Evolutionary conservation across 1,140 invertebrate genomes (phyloP), one percentile per base, ranked within the genome.

Genomic region (Hylaeus volcanicus): DNA sequence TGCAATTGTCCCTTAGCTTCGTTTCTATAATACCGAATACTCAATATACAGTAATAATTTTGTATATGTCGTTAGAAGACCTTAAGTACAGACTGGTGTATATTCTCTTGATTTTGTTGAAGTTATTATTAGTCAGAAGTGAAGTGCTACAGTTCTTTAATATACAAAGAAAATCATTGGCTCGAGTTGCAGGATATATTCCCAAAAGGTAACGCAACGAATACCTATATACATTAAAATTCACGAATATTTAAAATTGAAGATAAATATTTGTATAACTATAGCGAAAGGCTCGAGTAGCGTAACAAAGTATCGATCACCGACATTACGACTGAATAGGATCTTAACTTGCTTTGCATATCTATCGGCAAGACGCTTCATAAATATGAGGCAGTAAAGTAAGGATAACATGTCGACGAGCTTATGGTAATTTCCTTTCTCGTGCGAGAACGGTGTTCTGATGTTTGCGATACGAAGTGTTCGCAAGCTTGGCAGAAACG

Each of bases 371-470:
- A n/a, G 53, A 68, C 15, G 64, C 26, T 76, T 76, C 74, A 76
- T 68, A 68, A 76, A 71, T 79, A 79, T 64, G 63, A 72, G 48
- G 26, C 37, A 55, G 43, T 64, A 79, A 72, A 71, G 76, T 26
- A 79, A 39, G 55, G 15, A 72, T 85, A 85, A 80, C 73, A 48
- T 73, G 61, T 83, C 73, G 48, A 81, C 53, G 60, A 60, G 69
- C 55, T 86, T 84, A 79, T 79, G 82, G 61, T 84, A 84, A 86
- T 84, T 84, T 78, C 58, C 51, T 69, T 53, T 39, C 51, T 83
- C 11, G 64, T 14, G 39, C 55, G 51, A 53, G 66, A 80, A 56
- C 63, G 53, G 15, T 71, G 74, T 45, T 58, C 26, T 58, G 58
- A 79, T 81, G 43, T 78, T 77, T 77, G 64, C 41, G 53, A 58